These are phyloP conservation scores for Glyphotaelius pellucidus DNA, from an alignment of 2,888 invertebrate species.

Conservation along the genomic window DNA sequence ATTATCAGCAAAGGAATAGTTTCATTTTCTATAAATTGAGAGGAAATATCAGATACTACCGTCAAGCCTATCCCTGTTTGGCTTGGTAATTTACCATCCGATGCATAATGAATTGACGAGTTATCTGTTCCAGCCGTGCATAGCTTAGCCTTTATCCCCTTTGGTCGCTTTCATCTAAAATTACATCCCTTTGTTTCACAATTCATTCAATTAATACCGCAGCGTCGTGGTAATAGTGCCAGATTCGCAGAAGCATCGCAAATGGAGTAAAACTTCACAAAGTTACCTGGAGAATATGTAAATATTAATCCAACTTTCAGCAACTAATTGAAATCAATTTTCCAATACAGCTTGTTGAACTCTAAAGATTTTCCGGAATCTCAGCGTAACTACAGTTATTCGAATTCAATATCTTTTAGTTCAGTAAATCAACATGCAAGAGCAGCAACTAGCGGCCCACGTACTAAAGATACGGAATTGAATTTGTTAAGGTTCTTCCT, in stretches of 20 bases:
- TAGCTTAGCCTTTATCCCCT: conserved; percentile 22
- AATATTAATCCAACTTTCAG: not conserved
- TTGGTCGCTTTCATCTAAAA: conserved; percentile 39
- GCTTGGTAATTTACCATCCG: conserved; percentile 30
- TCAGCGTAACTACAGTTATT: not conserved
- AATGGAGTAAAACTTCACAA: conserved; percentile 7
- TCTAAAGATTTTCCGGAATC: not conserved
- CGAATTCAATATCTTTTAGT: conserved; percentile 3
- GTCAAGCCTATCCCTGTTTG: not conserved
- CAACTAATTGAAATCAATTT: not conserved
- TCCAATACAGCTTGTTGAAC: not conserved
- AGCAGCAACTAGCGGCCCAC: not conserved
- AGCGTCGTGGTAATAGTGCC: not conserved
- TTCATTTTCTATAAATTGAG: not conserved
- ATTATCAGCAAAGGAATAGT: not conserved
- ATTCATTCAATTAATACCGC: conserved; percentile 55
- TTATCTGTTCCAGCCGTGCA: conserved; percentile 22
- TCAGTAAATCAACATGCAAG: not conserved
- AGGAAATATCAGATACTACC: not conserved
- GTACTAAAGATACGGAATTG: not conserved
- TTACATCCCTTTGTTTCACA: conserved; percentile 52
- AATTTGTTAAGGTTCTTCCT: not conserved
- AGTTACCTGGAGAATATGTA: not conserved
- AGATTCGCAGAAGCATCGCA: not conserved
- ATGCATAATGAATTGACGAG: conserved; percentile 31